Percentiles rank a stretch among this genome's conserved stretches.
Evolutionary conservation across 2,113 vertebrate species (phyloP).

Genomic region (Cephalopterus ornatus): DNA sequence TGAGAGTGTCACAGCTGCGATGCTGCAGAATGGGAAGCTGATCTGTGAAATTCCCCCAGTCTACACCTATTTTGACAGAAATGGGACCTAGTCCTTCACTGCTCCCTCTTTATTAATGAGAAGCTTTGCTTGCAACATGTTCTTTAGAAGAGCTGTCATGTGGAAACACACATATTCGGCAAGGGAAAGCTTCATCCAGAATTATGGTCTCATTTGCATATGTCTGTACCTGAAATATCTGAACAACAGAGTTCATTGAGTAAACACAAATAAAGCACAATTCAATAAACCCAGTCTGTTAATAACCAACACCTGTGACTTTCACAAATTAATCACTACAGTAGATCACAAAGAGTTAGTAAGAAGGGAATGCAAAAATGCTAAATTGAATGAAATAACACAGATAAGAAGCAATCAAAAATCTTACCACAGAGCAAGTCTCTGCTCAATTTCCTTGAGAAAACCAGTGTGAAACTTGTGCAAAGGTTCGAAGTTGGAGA

Average conservation of each 20-base stretch:
- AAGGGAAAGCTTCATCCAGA: constrained; percentile 9
- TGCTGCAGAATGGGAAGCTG: not conserved
- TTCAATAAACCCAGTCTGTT: not conserved
- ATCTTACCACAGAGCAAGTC: constrained; percentile 92
- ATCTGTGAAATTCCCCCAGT: not conserved
- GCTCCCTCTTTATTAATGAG: not conserved
- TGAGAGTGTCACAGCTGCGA: not conserved
- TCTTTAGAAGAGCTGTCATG: not conserved
- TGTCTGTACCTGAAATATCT: not conserved
- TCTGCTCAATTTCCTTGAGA: constrained; percentile 95
- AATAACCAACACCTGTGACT: not conserved
- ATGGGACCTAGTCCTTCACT: not conserved
- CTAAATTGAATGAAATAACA: not conserved
- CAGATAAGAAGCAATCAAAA: not conserved
- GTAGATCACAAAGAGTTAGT: not conserved
- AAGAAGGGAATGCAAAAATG: not conserved
- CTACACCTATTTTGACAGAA: not conserved
- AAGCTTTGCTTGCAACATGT: not conserved
- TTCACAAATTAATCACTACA: not conserved
- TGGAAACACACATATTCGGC: not conserved
- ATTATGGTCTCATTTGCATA: not conserved
- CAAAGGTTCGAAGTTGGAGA: constrained; percentile 91
- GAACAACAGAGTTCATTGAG: not conserved
- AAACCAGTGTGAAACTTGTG: constrained; percentile 94
- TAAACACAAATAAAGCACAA: not conserved